phyloP scores from a whole-genome alignment of 2,797 vertebrate species.

The Ceyx erithaca region DNA sequence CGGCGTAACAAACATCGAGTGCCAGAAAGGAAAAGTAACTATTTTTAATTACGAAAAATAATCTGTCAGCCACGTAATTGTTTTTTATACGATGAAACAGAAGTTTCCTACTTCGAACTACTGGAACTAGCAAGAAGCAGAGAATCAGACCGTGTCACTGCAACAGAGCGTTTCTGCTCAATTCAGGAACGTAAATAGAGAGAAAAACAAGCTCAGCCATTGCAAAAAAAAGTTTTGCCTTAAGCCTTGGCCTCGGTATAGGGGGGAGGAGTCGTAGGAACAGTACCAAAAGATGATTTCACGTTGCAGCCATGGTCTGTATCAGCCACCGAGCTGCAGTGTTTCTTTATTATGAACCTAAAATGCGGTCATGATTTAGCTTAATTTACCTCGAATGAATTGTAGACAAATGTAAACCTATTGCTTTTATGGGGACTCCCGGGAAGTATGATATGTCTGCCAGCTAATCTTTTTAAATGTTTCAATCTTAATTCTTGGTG shows the following conservation, averaged over 20 bases:
- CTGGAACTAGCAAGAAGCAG: neutral
- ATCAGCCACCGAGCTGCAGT: neutral
- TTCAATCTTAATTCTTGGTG: neutral
- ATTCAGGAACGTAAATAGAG: neutral
- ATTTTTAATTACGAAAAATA: too few relatives aligned
- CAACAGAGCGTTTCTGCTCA: neutral
- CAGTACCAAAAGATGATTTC: neutral
- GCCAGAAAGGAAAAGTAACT: neutral
- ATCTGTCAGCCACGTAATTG: fast-evolving
- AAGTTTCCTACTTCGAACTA: neutral
- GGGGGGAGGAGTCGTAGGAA: neutral
- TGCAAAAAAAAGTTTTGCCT: neutral
- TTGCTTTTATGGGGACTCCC: neutral
- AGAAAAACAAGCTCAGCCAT: neutral
- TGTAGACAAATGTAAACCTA: neutral
- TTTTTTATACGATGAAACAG: neutral
- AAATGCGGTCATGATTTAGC: neutral
- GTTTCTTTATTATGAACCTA: neutral
- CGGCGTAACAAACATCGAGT: fast-evolving
- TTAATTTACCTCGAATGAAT: neutral
- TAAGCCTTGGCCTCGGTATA: neutral
- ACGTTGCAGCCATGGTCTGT: neutral
- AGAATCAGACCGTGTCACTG: neutral
- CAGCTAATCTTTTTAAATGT: neutral
- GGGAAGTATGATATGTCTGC: neutral